Evolutionary conservation across 92 coral and sea anemone genomes (phyloP), one percentile per base, ranked within the genome.

Genomic region (Palythoa grandiflora): DNA sequence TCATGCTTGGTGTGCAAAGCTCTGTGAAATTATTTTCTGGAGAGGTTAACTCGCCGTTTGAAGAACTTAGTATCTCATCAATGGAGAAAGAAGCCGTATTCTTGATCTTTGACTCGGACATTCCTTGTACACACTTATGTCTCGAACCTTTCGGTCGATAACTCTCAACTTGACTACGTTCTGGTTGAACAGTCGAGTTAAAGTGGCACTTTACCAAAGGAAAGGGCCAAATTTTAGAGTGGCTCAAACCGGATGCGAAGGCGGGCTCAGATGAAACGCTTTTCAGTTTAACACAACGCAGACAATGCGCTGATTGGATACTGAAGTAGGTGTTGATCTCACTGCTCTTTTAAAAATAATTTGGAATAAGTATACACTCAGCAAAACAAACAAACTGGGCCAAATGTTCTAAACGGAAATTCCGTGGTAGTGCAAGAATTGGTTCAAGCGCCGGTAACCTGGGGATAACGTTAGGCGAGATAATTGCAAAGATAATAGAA

Each of bases 321-420:
- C 71, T 80, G 66, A 86, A 79, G 87, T 84, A 95, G 98, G 98
- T 95, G 98, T 92, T 95, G 98, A 95, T 93, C 93, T 87, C 91
- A 39, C 88, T 87, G 91, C 94, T 81, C 86, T 94, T 93, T 95
- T 89, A 93, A 95, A 94, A 95, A 95, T 95, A 95, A 95, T 95
- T 95, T 93, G 90, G 96, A 95, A 93, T 91, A 95, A 95, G 92
- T 95, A 92, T 89, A 93, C 93, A 93, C 96, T 95, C 92, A 91
- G 87, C 90, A 95, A 95, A 89, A 84, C 93, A 93, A 95, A 95
- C 98, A 95, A 92, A 89, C 83, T 91, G 80, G 83, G 93, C 92
- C 89, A 85, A 91, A 96, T 89, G 92, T 84, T 91, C 91, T 89
- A 77, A 89, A 89, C 98, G 98, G 98, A 95, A 95, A 95, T 95